phyloP scores from a whole-genome alignment of 2,888 invertebrate genomes.

The Micropterix aruncella region DNA sequence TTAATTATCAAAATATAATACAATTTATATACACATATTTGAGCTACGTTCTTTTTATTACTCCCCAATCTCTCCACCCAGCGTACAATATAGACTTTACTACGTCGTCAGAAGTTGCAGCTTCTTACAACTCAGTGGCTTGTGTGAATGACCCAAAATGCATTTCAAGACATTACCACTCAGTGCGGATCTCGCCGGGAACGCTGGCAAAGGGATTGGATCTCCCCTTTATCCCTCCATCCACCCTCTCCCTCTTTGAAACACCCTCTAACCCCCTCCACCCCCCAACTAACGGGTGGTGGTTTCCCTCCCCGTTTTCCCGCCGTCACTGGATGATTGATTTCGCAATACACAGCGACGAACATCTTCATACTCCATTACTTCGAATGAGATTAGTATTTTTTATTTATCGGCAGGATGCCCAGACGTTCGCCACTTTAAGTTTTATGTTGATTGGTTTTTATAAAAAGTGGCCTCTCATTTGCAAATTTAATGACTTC shows the following conservation, averaged over 20 bases:
- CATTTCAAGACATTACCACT: neutral
- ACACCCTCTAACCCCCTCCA: neutral
- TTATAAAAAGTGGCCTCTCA: too few relatives aligned
- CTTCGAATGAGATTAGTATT: neutral
- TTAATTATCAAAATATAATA: too few relatives aligned
- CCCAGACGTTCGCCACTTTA: neutral
- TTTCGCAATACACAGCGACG: neutral
- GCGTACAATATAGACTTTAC: too few relatives aligned
- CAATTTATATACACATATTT: too few relatives aligned
- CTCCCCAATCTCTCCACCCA: too few relatives aligned
- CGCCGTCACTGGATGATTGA: neutral
- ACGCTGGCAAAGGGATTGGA: neutral
- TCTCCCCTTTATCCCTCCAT: neutral
- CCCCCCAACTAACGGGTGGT: too few relatives aligned
- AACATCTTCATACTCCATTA: neutral
- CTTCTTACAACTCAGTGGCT: too few relatives aligned
- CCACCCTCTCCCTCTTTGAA: too few relatives aligned
- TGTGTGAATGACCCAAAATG: neutral
- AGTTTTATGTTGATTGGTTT: neutral
- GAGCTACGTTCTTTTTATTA: too few relatives aligned
- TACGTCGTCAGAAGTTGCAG: too few relatives aligned
- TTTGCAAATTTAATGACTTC: too few relatives aligned
- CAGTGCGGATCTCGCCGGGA: neutral
- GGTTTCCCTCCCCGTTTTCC: neutral
- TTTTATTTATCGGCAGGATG: neutral